These are phyloP conservation scores for Agriopis marginaria DNA, from an alignment of 2,888 invertebrate species.

Conservation along the genomic window DNA sequence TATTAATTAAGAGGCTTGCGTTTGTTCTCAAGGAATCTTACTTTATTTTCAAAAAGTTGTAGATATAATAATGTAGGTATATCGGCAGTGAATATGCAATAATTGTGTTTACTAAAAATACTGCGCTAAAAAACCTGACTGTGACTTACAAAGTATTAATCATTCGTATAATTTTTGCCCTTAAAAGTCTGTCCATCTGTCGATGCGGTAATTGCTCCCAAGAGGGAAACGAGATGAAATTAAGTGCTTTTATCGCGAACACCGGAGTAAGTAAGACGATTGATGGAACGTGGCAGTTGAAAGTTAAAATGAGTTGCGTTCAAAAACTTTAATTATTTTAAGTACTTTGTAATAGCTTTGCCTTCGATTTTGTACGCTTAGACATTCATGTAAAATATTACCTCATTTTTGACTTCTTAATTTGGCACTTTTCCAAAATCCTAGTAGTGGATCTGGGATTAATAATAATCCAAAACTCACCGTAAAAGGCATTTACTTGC, in stretches of 20 bases:
- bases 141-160: constrained; percentile 38
- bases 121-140: background rate
- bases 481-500: too few relatives aligned
- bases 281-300: constrained; percentile 18
- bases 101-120: background rate
- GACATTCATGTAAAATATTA: too few relatives aligned
- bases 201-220: constrained; percentile 55
- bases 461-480: too few relatives aligned
- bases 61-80: too few relatives aligned
- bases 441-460: background rate
- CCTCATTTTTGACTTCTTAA: background rate
- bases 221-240: constrained; percentile 46
- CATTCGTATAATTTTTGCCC: constrained; percentile 49
- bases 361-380: too few relatives aligned
- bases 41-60: too few relatives aligned
- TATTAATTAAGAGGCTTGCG: too few relatives aligned
- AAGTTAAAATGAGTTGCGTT: constrained; percentile 13
- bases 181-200: constrained; percentile 52
- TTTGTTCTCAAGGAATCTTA: too few relatives aligned
- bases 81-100: too few relatives aligned
- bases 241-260: constrained; percentile 38
- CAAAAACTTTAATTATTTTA: too few relatives aligned
- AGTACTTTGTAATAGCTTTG: too few relatives aligned
- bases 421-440: background rate
- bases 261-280: constrained; percentile 21